phyloP scores from a whole-genome alignment of 2,888 invertebrate species.

The Scaptomyza cyrtandrae region DNA sequence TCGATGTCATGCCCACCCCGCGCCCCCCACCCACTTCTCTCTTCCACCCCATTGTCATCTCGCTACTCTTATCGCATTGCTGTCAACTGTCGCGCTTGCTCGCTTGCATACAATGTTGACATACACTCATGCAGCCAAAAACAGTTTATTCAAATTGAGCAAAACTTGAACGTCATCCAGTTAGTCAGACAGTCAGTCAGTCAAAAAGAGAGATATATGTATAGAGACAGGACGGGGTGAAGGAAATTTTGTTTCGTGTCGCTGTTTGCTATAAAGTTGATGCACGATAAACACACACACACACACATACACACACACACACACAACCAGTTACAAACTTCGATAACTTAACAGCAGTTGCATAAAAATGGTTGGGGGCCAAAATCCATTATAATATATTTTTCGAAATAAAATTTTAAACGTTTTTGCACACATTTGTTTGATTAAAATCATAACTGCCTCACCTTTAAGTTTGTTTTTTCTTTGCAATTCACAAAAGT shows the following conservation, averaged over 20 bases:
- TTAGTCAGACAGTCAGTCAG: conserved; percentile 38
- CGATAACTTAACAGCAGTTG: background rate
- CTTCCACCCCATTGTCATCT: background rate
- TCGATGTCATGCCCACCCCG: conserved; percentile 29
- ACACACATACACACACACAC: background rate
- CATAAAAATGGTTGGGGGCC: background rate
- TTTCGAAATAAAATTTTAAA: background rate
- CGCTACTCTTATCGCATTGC: conserved; percentile 37
- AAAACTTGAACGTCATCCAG: conserved; percentile 60
- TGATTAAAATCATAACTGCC: background rate
- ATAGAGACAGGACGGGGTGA: background rate
- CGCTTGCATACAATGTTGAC: conserved; percentile 38
- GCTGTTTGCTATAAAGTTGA: too few relatives aligned
- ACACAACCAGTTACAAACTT: background rate
- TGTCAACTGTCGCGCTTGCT: conserved; percentile 73
- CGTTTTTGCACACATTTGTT: background rate
- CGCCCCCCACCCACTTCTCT: too few relatives aligned
- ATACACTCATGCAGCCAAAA: conserved; percentile 45
- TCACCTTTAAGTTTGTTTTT: background rate
- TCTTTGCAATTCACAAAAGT: background rate
- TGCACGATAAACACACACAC: background rate
- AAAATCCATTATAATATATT: background rate
- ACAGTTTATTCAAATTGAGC: conserved; percentile 73
- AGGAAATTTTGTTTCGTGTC: background rate
- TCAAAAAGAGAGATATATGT: background rate